phyloP scores from a whole-genome alignment of 1,140 invertebrate genomes.

The Hesperophylax magnus region DNA sequence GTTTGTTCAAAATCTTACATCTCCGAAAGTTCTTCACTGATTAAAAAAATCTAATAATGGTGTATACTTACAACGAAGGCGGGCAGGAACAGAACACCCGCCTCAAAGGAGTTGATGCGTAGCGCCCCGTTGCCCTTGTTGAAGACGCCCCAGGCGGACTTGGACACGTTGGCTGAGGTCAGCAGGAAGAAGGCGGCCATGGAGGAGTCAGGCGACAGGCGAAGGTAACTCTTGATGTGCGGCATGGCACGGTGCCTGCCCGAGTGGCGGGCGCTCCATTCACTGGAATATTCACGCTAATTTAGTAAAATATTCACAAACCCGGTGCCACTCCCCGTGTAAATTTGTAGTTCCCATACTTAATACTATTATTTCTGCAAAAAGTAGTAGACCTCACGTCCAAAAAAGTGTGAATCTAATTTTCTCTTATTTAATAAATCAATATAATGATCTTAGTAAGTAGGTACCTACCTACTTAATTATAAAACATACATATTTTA shows the following conservation, averaged over 20 bases:
- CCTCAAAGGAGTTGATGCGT: constrained; percentile 91
- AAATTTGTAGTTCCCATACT: too few relatives aligned
- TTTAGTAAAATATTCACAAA: not conserved
- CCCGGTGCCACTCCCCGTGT: too few relatives aligned
- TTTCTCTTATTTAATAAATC: too few relatives aligned
- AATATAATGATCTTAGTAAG: too few relatives aligned
- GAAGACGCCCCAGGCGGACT: constrained; percentile 92
- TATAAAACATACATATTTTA: too few relatives aligned
- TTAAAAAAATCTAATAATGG: not conserved
- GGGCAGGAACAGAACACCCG: constrained; percentile 91
- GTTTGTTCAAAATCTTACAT: too few relatives aligned
- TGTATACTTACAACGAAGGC: constrained; percentile 80
- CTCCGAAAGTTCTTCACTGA: too few relatives aligned
- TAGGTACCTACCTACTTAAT: too few relatives aligned
- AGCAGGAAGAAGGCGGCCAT: constrained; percentile 84
- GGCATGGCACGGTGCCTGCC: constrained; percentile 86
- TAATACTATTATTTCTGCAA: too few relatives aligned
- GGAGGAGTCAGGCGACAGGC: constrained; percentile 78
- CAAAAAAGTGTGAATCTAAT: too few relatives aligned
- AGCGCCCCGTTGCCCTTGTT: constrained; percentile 78
- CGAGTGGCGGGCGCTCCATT: constrained; percentile 84
- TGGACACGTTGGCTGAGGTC: constrained; percentile 95
- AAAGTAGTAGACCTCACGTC: too few relatives aligned
- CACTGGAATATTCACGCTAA: constrained; percentile 67
- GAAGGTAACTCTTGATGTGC: constrained; percentile 93